Conservation (phyloP, 2,113 vertebrate genomes). For the Poecilia latipinna region DNA sequence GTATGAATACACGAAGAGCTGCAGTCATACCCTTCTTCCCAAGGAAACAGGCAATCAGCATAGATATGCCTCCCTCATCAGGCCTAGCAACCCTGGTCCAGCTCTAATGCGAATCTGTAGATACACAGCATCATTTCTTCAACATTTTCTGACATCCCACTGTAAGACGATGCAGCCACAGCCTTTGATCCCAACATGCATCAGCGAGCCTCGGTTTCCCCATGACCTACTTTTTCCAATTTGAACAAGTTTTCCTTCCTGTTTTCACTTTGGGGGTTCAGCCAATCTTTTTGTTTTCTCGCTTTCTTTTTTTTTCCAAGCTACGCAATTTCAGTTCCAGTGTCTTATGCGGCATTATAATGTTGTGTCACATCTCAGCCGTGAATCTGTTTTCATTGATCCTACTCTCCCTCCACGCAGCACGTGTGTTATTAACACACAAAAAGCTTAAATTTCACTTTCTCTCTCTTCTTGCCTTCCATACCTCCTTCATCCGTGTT, state of each 20-base stretch:
- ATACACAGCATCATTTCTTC: no score
- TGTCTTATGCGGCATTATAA: no score
- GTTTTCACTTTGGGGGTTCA: background rate
- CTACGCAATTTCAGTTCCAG: background rate
- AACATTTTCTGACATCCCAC: background rate
- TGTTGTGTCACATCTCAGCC: no score
- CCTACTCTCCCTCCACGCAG: no score
- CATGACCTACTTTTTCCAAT: background rate
- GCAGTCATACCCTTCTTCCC: no score
- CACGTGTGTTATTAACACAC: background rate
- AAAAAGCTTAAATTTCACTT: background rate
- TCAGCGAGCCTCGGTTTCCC: background rate
- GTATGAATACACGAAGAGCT: no score
- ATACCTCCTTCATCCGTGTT: background rate
- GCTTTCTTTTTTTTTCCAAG: background rate
- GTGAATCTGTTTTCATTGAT: no score
- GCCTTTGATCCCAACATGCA: background rate
- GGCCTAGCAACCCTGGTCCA: no score
- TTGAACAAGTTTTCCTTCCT: background rate
- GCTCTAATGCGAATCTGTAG: no score
- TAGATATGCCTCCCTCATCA: no score
- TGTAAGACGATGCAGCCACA: background rate
- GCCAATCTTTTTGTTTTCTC: background rate
- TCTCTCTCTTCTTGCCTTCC: background rate
- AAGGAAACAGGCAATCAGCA: no score